Percentiles rank a stretch among this genome's conserved stretches.
These are phyloP conservation scores for Lasiommata megera DNA, from an alignment of 2,888 invertebrate species.

Conservation along the genomic window DNA sequence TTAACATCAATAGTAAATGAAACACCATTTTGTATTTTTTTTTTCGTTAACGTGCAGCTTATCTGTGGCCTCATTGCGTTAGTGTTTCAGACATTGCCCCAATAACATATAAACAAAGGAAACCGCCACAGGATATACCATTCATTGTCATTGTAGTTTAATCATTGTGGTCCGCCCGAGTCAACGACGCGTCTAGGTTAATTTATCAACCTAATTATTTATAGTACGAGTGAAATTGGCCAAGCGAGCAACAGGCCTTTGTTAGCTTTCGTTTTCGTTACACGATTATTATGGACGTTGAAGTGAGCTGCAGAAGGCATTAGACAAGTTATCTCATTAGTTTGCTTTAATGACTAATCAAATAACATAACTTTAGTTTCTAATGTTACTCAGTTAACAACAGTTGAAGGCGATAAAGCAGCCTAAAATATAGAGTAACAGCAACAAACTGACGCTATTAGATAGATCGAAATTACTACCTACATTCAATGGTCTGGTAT, in stretches of 20 bases:
- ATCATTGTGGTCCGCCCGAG: constrained; percentile 41
- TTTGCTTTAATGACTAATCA: background rate
- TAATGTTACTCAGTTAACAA: background rate
- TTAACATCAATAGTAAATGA: background rate
- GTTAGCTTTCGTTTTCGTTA: constrained; percentile 35
- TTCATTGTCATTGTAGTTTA: constrained; percentile 41
- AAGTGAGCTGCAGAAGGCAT: too few relatives aligned
- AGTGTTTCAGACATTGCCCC: constrained; percentile 13
- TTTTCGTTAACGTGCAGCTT: background rate
- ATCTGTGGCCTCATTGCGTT: background rate
- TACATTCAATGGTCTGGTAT: constrained; percentile 29
- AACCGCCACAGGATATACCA: constrained; percentile 48
- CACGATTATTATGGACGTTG: background rate
- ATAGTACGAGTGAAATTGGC: constrained; percentile 30
- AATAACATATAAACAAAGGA: constrained; percentile 21
- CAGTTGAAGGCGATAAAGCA: background rate
- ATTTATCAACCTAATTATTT: constrained; percentile 47
- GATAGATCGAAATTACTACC: constrained; percentile 39
- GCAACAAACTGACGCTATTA: background rate
- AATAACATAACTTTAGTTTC: background rate
- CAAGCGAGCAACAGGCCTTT: constrained; percentile 24
- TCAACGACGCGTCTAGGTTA: constrained; percentile 47
- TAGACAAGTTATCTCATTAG: background rate
- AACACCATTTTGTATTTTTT: background rate
- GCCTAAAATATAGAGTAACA: constrained; percentile 2